These are phyloP conservation scores for Cyanoliseus patagonus DNA, from an alignment of 2,113 vertebrate genomes.

Conservation along the genomic window DNA sequence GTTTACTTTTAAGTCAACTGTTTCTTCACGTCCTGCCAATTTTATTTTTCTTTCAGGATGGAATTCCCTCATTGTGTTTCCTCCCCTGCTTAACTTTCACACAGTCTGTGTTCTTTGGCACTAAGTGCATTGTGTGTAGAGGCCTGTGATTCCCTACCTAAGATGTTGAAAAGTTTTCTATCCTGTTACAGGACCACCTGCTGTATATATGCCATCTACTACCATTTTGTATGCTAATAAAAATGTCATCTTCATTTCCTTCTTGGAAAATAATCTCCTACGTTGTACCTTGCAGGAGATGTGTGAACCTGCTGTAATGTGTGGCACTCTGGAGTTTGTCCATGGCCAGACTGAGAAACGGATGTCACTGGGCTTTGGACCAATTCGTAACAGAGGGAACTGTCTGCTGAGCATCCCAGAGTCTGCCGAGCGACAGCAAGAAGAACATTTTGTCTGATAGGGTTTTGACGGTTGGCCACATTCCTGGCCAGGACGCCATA, in stretches of 20 bases:
- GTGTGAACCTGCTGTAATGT: neutral
- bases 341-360: neutral
- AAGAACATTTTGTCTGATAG: neutral
- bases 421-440: rapidly evolving
- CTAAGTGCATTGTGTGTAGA: neutral
- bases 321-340: neutral
- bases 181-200: neutral
- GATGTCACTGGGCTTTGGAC: neutral
- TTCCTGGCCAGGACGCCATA: rapidly evolving
- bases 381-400: neutral
- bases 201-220: neutral
- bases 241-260: neutral
- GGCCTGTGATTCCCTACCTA: neutral
- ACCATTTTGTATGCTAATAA: neutral
- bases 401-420: neutral
- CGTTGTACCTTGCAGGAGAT: neutral
- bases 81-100: neutral
- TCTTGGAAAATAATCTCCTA: neutral
- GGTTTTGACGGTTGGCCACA: neutral
- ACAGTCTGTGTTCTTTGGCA: neutral
- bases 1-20: neutral
- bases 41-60: neutral
- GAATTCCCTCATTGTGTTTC: neutral
- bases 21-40: neutral
- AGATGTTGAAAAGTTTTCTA: neutral